These are phyloP conservation scores for Herminia tarsipennalis DNA, from an alignment of 2,888 invertebrate species.

Conservation along the genomic window DNA sequence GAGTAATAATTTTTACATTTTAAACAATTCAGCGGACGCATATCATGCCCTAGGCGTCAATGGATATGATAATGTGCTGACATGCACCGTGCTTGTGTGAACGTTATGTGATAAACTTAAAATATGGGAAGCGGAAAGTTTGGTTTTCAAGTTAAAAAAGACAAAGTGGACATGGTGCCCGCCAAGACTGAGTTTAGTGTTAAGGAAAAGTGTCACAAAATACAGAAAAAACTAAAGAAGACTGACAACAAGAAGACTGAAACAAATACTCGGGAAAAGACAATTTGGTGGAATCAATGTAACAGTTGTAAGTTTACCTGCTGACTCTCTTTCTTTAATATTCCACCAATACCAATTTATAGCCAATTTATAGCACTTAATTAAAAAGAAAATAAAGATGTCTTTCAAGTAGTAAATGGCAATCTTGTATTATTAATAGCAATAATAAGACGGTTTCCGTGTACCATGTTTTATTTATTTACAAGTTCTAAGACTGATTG, in stretches of 20 bases:
- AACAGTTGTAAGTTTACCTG: conserved; percentile 72
- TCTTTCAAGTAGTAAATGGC: no score
- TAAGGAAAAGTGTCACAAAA: conserved; percentile 78
- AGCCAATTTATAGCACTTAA: no score
- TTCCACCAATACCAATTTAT: neutral
- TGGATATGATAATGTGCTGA: conserved; percentile 54
- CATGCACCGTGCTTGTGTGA: conserved; percentile 41
- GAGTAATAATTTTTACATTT: conserved; percentile 57
- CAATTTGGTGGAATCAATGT: conserved; percentile 83
- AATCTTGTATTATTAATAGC: no score
- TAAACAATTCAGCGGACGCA: conserved; percentile 48
- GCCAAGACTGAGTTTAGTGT: conserved; percentile 80
- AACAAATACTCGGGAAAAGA: conserved; percentile 69
- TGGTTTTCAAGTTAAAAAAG: conserved; percentile 70
- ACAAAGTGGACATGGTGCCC: conserved; percentile 69
- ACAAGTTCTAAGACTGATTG: neutral
- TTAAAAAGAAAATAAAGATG: no score
- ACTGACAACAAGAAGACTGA: conserved; percentile 83
- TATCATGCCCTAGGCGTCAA: conserved; percentile 53
- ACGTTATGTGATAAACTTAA: conserved; percentile 55
- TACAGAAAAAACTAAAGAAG: conserved; percentile 81
- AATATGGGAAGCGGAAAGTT: conserved; percentile 82
- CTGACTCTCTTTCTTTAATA: conserved; percentile 8
- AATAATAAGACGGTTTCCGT: no score
- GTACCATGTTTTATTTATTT: no score